Evolutionary conservation across 2,888 invertebrate species (phyloP), one percentile per base, ranked within the genome.

Genomic region (Muscina levida): DNA sequence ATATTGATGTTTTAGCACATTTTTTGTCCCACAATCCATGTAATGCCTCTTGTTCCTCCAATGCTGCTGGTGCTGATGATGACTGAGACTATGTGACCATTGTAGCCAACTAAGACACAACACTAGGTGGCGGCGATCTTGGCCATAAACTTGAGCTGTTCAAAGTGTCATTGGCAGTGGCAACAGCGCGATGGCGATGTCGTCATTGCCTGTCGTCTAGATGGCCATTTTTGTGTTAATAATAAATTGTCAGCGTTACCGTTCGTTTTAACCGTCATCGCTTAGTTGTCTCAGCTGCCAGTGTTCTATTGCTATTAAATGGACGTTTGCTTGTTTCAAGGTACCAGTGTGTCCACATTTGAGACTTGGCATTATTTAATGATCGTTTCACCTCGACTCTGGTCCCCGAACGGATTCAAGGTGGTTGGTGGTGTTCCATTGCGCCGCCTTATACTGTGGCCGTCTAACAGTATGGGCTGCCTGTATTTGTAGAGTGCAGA

Each of bases 291-390:
- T 65, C 57, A 72, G 62, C 67, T 62, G 26, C 37, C 37, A 19
- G 22, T 70, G 26, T 71, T 44, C 19, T 56, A 42, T 67, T 67
- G 57, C 13, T 11, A 22, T 68, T 65, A 22, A 53, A 8, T 24
- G 13, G 53, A 53, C 13, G 53, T 56, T 79, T 66, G 42, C 75
- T 79, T 71, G 66, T 71, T 79, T 75, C 31, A 62, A 51, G 56
- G 65, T 26, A 46, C 44, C 44, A 13, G 15, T 10, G 22, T 26
- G 31, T 17, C 26, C 17, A 24, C 68, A 56, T 56, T 39, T 68
- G 72, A 77, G 77, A 67, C 81, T 67, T 81, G 77, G 59, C 74
- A 81, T 81, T 77, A 77, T 81, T 81, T 81, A 81, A 81, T 77
- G 81, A 75, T 75, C 56, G 48, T 51, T 67, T 37, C 67, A 17